These are phyloP conservation scores for Serrognathus titanus DNA, from an alignment of 2,888 invertebrate genomes.

Conservation along the genomic window DNA sequence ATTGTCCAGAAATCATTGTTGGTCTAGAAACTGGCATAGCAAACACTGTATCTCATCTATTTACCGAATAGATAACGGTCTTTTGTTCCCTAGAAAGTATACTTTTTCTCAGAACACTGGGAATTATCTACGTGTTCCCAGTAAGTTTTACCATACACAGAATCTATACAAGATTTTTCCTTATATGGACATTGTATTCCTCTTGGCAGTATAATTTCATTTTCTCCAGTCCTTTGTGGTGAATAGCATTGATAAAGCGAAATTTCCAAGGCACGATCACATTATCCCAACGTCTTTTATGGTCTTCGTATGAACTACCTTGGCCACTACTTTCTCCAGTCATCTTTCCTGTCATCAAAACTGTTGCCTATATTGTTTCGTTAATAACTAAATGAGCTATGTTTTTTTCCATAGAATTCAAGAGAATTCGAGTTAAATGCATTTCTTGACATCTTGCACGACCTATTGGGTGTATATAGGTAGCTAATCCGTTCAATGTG, in stretches of 20 bases:
- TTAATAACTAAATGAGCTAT: not conserved
- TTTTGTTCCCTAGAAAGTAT: not conserved
- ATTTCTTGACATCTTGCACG: conserved; percentile 1
- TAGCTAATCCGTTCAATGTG: conserved; percentile 1
- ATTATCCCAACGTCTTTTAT: conserved; percentile 3
- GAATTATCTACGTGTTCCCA: conserved; percentile 2
- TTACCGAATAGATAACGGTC: not conserved
- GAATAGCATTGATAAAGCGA: not conserved
- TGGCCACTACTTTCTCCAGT: not conserved
- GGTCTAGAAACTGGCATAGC: conserved; percentile 5
- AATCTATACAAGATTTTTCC: conserved; percentile 9
- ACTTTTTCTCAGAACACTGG: not conserved
- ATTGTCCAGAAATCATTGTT: conserved; percentile 1
- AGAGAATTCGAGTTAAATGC: not conserved
- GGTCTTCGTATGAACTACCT: conserved; percentile 4
- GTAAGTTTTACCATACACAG: conserved; percentile 5
- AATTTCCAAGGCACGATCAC: conserved; percentile 7
- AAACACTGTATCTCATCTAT: not conserved
- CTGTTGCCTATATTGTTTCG: conserved; percentile 1
- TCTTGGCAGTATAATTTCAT: conserved; percentile 7
- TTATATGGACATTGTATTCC: conserved; percentile 3
- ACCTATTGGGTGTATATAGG: not conserved
- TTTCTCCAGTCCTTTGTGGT: conserved; percentile 1
- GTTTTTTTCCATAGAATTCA: not conserved
- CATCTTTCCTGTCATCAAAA: conserved; percentile 5